Evolutionary conservation across 1,140 invertebrate species (phyloP).

Genomic region (Lasaia peninsularis): DNA sequence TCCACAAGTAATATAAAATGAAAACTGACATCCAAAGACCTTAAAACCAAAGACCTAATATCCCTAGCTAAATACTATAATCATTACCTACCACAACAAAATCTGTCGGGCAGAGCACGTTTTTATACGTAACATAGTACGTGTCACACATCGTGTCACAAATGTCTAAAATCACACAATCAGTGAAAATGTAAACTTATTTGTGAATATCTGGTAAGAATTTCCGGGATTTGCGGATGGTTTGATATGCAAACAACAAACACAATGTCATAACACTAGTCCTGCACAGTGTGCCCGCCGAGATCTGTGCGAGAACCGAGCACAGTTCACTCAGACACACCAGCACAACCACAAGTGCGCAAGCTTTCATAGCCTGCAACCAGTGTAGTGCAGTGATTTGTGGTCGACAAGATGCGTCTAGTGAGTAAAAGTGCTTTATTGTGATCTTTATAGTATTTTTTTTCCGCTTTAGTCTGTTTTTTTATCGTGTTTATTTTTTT

Average conservation of each 20-base stretch:
- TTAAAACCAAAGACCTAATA: too few relatives aligned
- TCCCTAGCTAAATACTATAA: too few relatives aligned
- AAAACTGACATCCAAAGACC: too few relatives aligned
- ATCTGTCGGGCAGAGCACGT: too few relatives aligned
- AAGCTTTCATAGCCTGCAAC: slow-evolving; percentile 26
- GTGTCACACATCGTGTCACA: too few relatives aligned
- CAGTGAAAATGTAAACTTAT: slow-evolving; percentile 6
- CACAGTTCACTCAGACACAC: slow-evolving; percentile 30
- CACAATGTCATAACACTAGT: slow-evolving; percentile 8
- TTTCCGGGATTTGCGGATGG: slow-evolving; percentile 17
- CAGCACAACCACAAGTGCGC: slow-evolving; percentile 30
- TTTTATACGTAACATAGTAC: background rate
- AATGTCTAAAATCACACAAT: background rate
- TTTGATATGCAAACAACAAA: slow-evolving; percentile 4
- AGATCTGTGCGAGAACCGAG: slow-evolving; percentile 1
- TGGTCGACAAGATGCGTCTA: slow-evolving; percentile 45
- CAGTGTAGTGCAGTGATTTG: slow-evolving; percentile 29
- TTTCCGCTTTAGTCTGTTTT: too few relatives aligned
- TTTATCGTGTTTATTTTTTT: background rate
- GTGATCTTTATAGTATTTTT: background rate
- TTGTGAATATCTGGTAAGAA: background rate
- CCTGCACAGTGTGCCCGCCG: background rate
- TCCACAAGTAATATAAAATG: too few relatives aligned
- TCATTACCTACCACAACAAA: too few relatives aligned
- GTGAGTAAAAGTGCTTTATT: slow-evolving; percentile 51